Evolutionary conservation across 2,888 invertebrate species (phyloP), one percentile per base, ranked within the genome.

Genomic region (Xanthia icteritia): DNA sequence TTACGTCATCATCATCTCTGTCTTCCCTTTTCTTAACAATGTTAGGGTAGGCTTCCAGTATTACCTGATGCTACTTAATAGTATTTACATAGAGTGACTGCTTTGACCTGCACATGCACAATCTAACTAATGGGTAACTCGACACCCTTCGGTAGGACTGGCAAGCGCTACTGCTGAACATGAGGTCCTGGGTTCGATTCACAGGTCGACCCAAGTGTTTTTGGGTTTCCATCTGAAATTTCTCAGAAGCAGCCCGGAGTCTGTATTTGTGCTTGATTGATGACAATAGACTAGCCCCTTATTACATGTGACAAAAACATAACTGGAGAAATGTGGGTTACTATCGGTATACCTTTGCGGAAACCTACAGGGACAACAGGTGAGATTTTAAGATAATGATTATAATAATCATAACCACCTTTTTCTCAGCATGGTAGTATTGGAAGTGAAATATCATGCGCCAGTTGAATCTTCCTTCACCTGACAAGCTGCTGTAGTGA

Each of bases 401-500:
- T 48, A 48, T 23, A 48, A 67, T 48, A 36, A 51, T 31, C 15
- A 23, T 17, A n/a, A 36, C 20, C 90, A 97, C 97, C 94, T 97
- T 98, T 90, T 98, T 98, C 92, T 99, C 98, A 0, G 98, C 97
- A 73, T 97, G 97, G 67, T 98, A 97, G 92, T 98, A 99, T 81
- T 97, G 97, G 82, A 99, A 97, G 13, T 97, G 97, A 90, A 99
- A 99, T 81, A 99, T 96, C 97, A 99, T 98, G 86, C 99, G 97
- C 99, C 99, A 99, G 94, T 99, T 99, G 95, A 99, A 99, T 92
- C 97, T 97, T 0, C 98, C 98, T 88, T 98, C 98, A 1, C 99
- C 99, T 17, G 97, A 97, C 75, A 98, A 91, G 17, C 98, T 98
- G 92, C 98, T 97, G 93, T 98, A 98, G 94, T 99, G 98, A 42